Evolutionary conservation across 2,113 vertebrate species (phyloP).

Genomic region (Neoarius graeffei): DNA sequence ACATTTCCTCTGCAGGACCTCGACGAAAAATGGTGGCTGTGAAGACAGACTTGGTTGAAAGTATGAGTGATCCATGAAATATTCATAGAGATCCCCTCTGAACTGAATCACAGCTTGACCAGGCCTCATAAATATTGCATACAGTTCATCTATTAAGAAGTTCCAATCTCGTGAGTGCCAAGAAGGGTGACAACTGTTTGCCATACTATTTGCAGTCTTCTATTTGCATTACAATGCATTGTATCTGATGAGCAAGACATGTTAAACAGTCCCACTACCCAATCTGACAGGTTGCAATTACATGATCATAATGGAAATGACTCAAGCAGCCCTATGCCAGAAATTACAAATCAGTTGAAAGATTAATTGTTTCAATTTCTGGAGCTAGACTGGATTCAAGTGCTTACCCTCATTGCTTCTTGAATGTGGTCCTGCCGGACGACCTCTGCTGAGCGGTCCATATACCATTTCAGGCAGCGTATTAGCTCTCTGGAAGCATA

Average conservation of each 20-base stretch:
- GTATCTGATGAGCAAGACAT: background rate
- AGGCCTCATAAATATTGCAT: constrained; percentile 38
- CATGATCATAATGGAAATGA: constrained; percentile 1
- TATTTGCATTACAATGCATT: constrained; percentile 17
- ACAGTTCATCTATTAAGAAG: constrained; percentile 1
- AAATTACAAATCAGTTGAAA: background rate
- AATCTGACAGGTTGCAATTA: constrained; percentile 17
- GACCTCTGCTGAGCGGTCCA: constrained; percentile 95
- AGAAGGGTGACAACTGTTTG: constrained; percentile 6
- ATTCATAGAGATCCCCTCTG: constrained; percentile 27
- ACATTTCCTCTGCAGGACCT: background rate
- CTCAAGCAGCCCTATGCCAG: background rate
- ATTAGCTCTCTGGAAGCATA: constrained; percentile 85
- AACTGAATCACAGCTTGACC: constrained; percentile 45
- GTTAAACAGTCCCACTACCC: background rate
- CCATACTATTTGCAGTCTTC: background rate
- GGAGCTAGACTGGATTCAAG: background rate
- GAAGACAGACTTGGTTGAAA: constrained; percentile 18
- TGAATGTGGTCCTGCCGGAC: constrained; percentile 96
- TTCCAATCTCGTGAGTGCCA: constrained; percentile 17
- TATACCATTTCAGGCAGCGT: constrained; percentile 96
- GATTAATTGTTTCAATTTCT: constrained; percentile 5
- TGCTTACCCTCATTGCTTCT: constrained; percentile 91
- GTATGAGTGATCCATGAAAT: constrained; percentile 28
- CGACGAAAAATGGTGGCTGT: background rate